Evolutionary conservation across 1,140 invertebrate species (phyloP).

Genomic region (Drosophila lacertosa): DNA sequence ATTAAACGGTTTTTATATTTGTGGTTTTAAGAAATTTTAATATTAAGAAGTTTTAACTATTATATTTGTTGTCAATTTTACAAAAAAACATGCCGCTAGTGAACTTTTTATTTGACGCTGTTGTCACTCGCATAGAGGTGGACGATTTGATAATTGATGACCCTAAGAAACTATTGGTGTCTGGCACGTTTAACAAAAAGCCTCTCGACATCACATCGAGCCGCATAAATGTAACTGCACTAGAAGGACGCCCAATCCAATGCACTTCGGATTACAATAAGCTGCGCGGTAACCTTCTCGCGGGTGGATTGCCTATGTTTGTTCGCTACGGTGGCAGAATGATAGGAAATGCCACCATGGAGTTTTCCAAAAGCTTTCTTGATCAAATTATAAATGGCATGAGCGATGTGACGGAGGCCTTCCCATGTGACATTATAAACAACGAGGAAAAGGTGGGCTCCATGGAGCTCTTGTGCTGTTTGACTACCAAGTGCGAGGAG

Average conservation of each 20-base stretch:
- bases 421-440: background rate
- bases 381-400: slow-evolving; percentile 26
- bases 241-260: slow-evolving; percentile 9
- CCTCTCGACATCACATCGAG: slow-evolving; percentile 31
- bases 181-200: background rate
- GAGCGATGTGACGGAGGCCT: slow-evolving; percentile 24
- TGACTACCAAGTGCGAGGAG: slow-evolving; percentile 39
- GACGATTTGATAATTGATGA: slow-evolving; percentile 1
- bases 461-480: slow-evolving; percentile 9
- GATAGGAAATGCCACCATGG: background rate
- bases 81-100: background rate
- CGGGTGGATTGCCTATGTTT: slow-evolving; percentile 13
- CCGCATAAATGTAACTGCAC: slow-evolving; percentile 52
- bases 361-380: slow-evolving; percentile 1
- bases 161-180: background rate
- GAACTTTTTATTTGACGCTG: slow-evolving; percentile 35
- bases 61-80: too few relatives aligned
- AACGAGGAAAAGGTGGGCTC: background rate
- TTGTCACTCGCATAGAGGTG: slow-evolving; percentile 25
- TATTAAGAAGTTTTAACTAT: too few relatives aligned
- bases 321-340: background rate
- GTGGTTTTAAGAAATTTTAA: too few relatives aligned
- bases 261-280: background rate
- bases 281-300: slow-evolving; percentile 10
- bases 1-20: too few relatives aligned